Evolutionary conservation across 2,797 vertebrate genomes (phyloP).

Genomic region (Numenius phaeopus): DNA sequence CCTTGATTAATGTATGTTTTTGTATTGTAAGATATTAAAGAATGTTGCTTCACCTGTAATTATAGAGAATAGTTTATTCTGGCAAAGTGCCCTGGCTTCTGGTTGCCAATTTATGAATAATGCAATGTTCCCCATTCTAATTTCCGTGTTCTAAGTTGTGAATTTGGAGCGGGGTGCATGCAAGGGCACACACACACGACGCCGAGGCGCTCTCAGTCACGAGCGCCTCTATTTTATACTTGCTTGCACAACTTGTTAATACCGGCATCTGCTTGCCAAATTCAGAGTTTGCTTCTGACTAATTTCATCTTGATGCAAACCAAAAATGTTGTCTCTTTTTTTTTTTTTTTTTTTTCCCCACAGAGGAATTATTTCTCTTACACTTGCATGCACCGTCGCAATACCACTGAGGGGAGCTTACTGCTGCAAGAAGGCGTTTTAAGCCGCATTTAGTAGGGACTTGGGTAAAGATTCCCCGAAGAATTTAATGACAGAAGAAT

Average conservation of each 20-base stretch:
- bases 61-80: conserved; percentile 70
- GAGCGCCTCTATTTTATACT: conserved; percentile 75
- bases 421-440: not conserved
- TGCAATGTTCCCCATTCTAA: conserved; percentile 72
- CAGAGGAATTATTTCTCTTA: conserved; percentile 68
- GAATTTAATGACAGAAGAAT: conserved; percentile 71
- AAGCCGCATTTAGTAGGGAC: conserved; percentile 58
- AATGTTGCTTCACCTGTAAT: conserved; percentile 77
- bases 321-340: conserved; percentile 52
- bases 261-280: conserved; percentile 69
- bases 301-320: conserved; percentile 76
- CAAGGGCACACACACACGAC: conserved; percentile 64
- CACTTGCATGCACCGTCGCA: conserved; percentile 57
- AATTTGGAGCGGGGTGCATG: conserved; percentile 74
- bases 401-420: conserved; percentile 57
- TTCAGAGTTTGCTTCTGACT: conserved; percentile 69
- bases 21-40: conserved; percentile 74
- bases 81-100: conserved; percentile 66
- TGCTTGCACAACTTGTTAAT: conserved; percentile 79
- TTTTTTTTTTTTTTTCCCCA: not conserved
- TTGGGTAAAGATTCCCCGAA: conserved; percentile 58
- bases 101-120: conserved; percentile 79
- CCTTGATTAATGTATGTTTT: conserved; percentile 77
- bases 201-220: not conserved
- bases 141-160: conserved; percentile 76